Evolutionary conservation across 2,888 invertebrate species (phyloP).

Genomic region (Heliconius erato): DNA sequence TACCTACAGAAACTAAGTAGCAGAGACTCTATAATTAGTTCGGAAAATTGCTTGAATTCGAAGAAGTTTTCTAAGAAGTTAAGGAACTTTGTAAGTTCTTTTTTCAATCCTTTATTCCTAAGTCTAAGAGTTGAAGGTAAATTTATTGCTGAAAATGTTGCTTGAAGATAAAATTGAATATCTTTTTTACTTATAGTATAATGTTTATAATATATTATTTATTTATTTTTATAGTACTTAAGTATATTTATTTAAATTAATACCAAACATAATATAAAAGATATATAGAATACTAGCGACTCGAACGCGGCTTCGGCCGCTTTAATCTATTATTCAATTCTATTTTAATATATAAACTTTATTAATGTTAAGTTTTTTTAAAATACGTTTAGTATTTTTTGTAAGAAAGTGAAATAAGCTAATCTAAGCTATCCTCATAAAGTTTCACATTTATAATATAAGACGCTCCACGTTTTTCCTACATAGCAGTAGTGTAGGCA

Average conservation of each 20-base stretch:
- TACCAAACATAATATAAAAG: neutral
- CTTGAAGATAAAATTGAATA: neutral
- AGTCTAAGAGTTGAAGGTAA: neutral
- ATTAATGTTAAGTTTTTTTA: no score
- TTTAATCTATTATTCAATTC: no score
- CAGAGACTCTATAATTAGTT: neutral
- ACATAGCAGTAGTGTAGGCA: no score
- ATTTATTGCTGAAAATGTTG: neutral
- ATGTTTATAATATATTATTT: no score
- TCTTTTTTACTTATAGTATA: neutral
- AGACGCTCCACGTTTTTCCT: no score
- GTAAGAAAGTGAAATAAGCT: no score
- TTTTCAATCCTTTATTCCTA: neutral
- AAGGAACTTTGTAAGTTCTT: neutral
- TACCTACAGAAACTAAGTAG: neutral
- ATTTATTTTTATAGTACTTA: neutral
- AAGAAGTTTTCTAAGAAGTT: neutral
- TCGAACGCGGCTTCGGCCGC: no score
- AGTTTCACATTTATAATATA: no score
- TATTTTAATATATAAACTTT: no score
- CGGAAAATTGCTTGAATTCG: neutral
- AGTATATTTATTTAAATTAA: neutral
- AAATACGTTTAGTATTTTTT: no score
- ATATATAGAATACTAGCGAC: no score
- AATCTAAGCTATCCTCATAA: no score